phyloP scores from a whole-genome alignment of 2,888 invertebrate species.

The Dione juno region DNA sequence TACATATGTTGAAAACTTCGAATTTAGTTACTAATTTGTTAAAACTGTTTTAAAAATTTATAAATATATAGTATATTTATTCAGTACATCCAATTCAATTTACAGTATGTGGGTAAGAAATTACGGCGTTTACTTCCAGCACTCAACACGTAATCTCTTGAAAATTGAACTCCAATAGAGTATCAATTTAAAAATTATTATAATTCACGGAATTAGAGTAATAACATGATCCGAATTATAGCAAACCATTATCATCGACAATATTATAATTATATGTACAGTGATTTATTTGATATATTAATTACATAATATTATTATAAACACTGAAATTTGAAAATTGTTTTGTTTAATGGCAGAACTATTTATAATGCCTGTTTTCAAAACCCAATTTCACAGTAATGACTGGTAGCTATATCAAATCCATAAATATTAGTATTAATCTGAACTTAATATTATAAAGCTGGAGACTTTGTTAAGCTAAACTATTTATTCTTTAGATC shows the following conservation, averaged over 20 bases:
- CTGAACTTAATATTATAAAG: too few species aligned
- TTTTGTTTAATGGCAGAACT: neutral
- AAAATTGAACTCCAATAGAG: too few species aligned
- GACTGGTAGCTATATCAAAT: too few species aligned
- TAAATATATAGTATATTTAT: too few species aligned
- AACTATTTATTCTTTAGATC: too few species aligned
- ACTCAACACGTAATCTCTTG: too few species aligned
- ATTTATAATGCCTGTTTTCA: neutral
- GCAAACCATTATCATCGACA: neutral
- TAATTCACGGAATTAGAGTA: neutral
- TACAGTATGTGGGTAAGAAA: too few species aligned
- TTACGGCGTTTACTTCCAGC: too few species aligned
- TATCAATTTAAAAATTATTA: too few species aligned
- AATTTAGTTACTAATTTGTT: constrained; percentile 25
- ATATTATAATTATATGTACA: neutral
- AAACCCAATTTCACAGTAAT: neutral
- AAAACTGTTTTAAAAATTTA: constrained; percentile 4
- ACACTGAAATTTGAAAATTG: neutral
- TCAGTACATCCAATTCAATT: too few species aligned
- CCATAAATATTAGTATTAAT: too few species aligned
- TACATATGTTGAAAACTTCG: constrained; percentile 31
- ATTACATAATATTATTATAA: neutral
- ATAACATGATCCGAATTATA: constrained; percentile 5
- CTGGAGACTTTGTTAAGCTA: too few species aligned
- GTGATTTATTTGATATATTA: constrained; percentile 10